Evolutionary conservation across 2,797 vertebrate species (phyloP), one percentile per base, ranked within the genome.

Genomic region (Podargus strigoides): DNA sequence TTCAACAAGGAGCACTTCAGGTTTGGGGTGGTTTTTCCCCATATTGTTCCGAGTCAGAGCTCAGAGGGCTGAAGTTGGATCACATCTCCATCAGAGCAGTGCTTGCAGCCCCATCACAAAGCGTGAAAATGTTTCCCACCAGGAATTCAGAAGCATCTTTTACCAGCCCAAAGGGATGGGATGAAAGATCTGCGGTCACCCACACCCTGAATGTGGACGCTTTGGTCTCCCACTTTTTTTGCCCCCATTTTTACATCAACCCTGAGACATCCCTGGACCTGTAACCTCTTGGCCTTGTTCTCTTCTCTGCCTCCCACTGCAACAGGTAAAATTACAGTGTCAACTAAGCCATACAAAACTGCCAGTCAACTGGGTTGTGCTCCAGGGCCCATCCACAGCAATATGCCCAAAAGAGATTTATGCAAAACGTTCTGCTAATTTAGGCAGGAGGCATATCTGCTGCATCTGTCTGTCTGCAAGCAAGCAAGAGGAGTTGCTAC

Each of bases 391-490:
- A 14, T 59, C 67, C 84, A 66, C 64, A 50, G 14, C 7, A 55
- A 67, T 34, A 34, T 26, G 21, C 73, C 85, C 84, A 23, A 36
- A 93, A 93, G 34, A 75, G 46, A 72, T 86, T 87, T 87, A 87
- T 93, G 68, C 87, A 88, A 63, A 92, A 49, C 10, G 23, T 52
- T 85, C 46, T 70, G 49, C 64, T 92, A 42, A 74, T 84, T 47
- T 26, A 84, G 79, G 85, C 85, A 92, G 81, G 47, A 93, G 52
- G 46, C 62, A 58, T 69, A 68, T 9, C 15, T 2, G 20, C 89
- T 89, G 80, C 79, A 90, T 91, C 80, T 94, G 89, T 44, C 89
- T 90, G 90, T 78, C 91, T 84, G 83, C 87, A 81, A 95, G 87
- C 64, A 62, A 58, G 50, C 55, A 46, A 30, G 60, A 60, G 44